These are phyloP conservation scores for Naja naja DNA, from an alignment of 2,113 vertebrate genomes.

Conservation along the genomic window DNA sequence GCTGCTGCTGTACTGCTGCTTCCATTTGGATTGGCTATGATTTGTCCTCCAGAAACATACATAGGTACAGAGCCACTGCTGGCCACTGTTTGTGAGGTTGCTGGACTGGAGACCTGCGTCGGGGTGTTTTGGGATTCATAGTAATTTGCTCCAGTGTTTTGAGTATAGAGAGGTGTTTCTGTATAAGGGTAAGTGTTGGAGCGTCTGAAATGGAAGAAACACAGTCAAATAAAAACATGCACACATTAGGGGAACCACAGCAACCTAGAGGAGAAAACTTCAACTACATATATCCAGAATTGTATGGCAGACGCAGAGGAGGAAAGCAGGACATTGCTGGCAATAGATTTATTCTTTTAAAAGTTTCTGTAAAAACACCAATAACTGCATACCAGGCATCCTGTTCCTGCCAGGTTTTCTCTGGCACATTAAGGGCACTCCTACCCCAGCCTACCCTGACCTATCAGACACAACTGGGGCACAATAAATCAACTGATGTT, in stretches of 20 bases:
- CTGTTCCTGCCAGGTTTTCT: background rate
- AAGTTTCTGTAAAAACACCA: background rate
- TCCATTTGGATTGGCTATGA: constrained; percentile 66
- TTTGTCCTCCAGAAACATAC: constrained; percentile 81
- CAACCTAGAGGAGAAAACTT: background rate
- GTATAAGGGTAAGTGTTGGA: constrained; percentile 81
- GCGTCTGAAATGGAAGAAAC: constrained; percentile 67
- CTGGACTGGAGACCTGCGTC: constrained; percentile 79
- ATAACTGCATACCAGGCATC: background rate
- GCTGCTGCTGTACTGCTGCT: constrained; percentile 40
- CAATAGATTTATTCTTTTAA: background rate
- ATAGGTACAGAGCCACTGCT: constrained; percentile 78
- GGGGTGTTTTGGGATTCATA: constrained; percentile 77
- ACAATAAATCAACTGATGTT: background rate
- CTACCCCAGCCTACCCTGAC: background rate
- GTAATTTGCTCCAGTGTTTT: constrained; percentile 75
- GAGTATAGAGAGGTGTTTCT: constrained; percentile 81
- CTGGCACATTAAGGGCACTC: background rate
- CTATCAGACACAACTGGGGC: background rate
- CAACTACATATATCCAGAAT: background rate
- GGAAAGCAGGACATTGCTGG: background rate
- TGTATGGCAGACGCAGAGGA: background rate
- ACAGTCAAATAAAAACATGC: background rate
- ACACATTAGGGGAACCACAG: background rate
- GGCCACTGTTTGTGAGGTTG: constrained; percentile 77